Evolutionary conservation across 2,113 vertebrate genomes (phyloP).

Genomic region (Pseudonaja textilis): DNA sequence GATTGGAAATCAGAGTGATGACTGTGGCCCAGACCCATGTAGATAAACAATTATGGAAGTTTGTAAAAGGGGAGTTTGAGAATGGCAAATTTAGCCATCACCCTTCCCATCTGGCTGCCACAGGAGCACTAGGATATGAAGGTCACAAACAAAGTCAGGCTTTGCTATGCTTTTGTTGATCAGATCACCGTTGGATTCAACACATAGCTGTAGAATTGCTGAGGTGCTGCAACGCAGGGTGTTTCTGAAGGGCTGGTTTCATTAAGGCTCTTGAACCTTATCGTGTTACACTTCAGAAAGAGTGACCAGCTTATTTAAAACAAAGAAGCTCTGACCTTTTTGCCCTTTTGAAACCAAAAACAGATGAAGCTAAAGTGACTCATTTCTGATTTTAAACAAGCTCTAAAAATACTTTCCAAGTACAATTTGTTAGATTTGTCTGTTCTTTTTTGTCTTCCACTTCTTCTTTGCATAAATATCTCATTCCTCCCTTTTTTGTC

Average conservation of each 20-base stretch:
- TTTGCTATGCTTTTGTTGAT: conserved; percentile 60
- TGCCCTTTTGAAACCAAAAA: conserved; percentile 82
- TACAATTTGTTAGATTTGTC: conserved; percentile 51
- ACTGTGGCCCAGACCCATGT: conserved; percentile 12
- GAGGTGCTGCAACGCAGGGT: conserved; percentile 54
- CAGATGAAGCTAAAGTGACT: conserved; percentile 88
- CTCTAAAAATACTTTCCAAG: conserved; percentile 65
- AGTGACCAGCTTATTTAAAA: conserved; percentile 79
- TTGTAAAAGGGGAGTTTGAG: conserved; percentile 17
- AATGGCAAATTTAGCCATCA: conserved; percentile 58
- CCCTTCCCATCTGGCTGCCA: conserved; percentile 50
- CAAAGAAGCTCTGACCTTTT: conserved; percentile 83
- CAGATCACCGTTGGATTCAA: conserved; percentile 55
- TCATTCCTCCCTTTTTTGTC: conserved; percentile 43
- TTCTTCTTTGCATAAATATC: conserved; percentile 65
- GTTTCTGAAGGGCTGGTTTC: conserved; percentile 71
- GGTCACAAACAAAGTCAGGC: conserved; percentile 68
- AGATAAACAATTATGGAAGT: background rate
- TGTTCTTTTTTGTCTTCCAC: conserved; percentile 17
- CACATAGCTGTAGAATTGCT: conserved; percentile 45
- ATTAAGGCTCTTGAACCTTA: conserved; percentile 72
- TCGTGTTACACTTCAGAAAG: conserved; percentile 77
- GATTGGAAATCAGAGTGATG: background rate
- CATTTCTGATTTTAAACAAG: conserved; percentile 85
- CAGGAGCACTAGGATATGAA: conserved; percentile 64